Evolutionary conservation across 2,797 vertebrate genomes (phyloP), one percentile per base, ranked within the genome.

Genomic region (Enteromius treurensis): DNA sequence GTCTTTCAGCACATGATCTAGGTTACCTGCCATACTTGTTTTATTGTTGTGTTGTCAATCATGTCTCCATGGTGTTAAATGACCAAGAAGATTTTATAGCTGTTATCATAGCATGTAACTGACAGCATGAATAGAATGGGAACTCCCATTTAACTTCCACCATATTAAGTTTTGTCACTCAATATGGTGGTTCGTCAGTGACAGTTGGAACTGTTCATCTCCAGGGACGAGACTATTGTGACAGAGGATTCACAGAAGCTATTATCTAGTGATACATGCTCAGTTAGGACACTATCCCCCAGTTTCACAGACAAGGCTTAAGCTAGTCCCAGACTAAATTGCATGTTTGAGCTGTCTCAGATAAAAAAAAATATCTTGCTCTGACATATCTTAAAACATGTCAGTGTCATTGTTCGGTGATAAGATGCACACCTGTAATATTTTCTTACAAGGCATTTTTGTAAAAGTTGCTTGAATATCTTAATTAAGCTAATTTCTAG

Each of bases 101-200:
- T 84, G 82, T 75, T 85, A 81, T 81, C 83, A 84, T 45, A 79
- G 32, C 55, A 1, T 58, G 5, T 69, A 45, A 79, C 73, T 58
- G 81, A 68, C 60, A 29, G 26, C 62, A 68, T 82, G 73, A 82
- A 82, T 77, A 68, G 79, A 81, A 37, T 65, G 64, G 73, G 37
- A 81, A 45, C 83, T 81, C 73, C 73, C 75, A 49, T 67, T 75
- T 67, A 32, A 42, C 42, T 34, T 75, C 60, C 40, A 62, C 40
- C 79, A 64, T 62, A 49, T 73, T 74, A 53, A 51, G 60, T 29
- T 19, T 58, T 86, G 71, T 69, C 51, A 34, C 58, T 80, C 55
- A 47, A 23, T 73, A 77, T 77, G 55, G 21, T 42, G 70, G 70
- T 45, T 69, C 34, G 6, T 47, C 51, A 47, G 62, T 23, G 45